These are phyloP conservation scores for Paratilapia polleni DNA, from an alignment of 2,113 vertebrate genomes.

Conservation along the genomic window DNA sequence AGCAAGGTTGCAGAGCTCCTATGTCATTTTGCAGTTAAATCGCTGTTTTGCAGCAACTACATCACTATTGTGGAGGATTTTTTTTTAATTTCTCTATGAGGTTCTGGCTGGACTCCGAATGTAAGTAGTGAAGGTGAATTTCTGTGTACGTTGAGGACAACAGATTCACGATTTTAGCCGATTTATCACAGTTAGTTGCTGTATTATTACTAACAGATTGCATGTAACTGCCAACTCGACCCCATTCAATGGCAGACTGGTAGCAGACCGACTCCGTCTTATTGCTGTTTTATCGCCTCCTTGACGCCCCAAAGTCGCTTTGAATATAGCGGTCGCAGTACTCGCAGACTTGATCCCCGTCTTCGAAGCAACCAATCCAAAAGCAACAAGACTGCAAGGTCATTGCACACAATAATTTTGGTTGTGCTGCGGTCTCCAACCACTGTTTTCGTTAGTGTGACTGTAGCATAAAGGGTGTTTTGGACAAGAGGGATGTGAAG, in stretches of 20 bases:
- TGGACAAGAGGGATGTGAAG: background rate
- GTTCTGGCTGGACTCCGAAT: too few relatives aligned
- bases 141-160: background rate
- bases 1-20: background rate
- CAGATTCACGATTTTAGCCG: background rate
- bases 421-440: rapidly evolving
- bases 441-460: background rate
- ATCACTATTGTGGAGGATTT: background rate
- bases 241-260: background rate
- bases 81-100: background rate
- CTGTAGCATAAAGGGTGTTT: background rate
- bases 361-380: background rate
- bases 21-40: background rate
- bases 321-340: background rate
- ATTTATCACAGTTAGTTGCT: background rate
- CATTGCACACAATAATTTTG: too few relatives aligned
- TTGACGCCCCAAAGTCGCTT: background rate
- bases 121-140: background rate
- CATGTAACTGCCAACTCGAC: background rate
- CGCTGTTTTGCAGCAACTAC: background rate
- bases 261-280: background rate
- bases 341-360: background rate
- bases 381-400: background rate
- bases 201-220: background rate
- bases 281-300: too few relatives aligned